A percentile compares a stretch with the other conserved stretches of the same genome.
Conservation (phyloP, 2,113 vertebrate genomes). For the Fukomys damarensis region DNA sequence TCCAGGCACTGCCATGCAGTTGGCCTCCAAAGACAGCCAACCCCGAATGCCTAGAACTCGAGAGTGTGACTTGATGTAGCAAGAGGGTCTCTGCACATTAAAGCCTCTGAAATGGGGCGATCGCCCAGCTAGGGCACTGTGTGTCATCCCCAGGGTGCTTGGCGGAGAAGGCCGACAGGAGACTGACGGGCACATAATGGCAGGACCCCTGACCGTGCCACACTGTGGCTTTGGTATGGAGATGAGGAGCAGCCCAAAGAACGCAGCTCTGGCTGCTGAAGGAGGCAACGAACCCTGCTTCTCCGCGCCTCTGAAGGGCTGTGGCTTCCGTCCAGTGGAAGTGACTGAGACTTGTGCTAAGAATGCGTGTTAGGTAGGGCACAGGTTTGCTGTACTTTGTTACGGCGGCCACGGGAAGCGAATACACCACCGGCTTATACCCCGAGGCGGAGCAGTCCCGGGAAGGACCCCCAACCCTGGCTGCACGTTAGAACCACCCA, state of each 20-base stretch:
- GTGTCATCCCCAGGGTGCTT: not conserved
- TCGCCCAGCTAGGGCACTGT: not conserved
- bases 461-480: not conserved
- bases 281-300: no score
- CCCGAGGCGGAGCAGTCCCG: not conserved
- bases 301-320: not conserved
- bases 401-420: not conserved
- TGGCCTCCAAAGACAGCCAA: not conserved
- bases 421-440: not conserved
- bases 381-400: not conserved
- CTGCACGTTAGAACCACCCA: not conserved
- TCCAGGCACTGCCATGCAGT: not conserved
- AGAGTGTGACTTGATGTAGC: not conserved
- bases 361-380: not conserved
- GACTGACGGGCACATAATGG: not conserved
- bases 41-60: not conserved
- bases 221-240: not conserved
- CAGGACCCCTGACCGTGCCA: not conserved
- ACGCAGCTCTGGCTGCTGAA: not conserved
- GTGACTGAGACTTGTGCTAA: not conserved
- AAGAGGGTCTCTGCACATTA: not conserved
- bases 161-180: not conserved
- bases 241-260: not conserved
- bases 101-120: not conserved
- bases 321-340: not conserved